phyloP scores from a whole-genome alignment of 2,113 vertebrate genomes.

The Hemiscyllium ocellatum region DNA sequence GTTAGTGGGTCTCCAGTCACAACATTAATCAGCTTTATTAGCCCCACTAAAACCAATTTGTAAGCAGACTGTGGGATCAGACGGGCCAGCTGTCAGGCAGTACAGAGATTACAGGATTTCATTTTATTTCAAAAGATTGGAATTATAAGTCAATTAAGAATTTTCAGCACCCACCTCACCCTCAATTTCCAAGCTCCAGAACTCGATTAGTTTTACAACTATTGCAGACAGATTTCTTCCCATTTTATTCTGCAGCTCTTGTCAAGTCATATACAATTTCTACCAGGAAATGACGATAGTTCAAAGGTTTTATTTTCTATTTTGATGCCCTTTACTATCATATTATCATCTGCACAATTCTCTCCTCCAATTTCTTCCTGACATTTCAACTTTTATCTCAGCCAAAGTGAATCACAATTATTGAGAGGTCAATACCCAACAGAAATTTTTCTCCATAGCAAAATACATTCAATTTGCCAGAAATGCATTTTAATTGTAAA shows the following conservation, averaged over 20 bases:
- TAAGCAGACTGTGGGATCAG: conserved; percentile 85
- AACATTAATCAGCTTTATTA: conserved; percentile 93
- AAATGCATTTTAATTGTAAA: not conserved
- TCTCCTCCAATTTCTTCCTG: not conserved
- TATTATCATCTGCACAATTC: not conserved
- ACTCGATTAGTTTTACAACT: not conserved
- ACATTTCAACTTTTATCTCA: not conserved
- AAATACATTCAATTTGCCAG: not conserved
- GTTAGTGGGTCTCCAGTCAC: conserved; percentile 75
- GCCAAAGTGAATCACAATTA: not conserved
- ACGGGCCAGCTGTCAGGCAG: conserved; percentile 84
- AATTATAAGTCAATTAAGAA: conserved; percentile 66
- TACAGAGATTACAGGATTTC: conserved; percentile 58
- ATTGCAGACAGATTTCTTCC: not conserved
- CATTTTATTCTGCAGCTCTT: not conserved
- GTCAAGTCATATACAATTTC: not conserved
- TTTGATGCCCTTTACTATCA: not conserved
- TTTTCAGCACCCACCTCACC: conserved; percentile 43
- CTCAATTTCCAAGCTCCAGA: not conserved
- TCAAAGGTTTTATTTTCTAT: conserved; percentile 7
- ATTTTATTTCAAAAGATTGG: conserved; percentile 63
- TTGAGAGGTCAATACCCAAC: too few species aligned
- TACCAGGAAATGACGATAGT: not conserved
- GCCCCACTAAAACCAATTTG: conserved; percentile 86
- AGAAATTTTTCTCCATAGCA: not conserved